These are phyloP conservation scores for Astyanax mexicanus DNA, from an alignment of 2,797 vertebrate genomes.

Conservation along the genomic window DNA sequence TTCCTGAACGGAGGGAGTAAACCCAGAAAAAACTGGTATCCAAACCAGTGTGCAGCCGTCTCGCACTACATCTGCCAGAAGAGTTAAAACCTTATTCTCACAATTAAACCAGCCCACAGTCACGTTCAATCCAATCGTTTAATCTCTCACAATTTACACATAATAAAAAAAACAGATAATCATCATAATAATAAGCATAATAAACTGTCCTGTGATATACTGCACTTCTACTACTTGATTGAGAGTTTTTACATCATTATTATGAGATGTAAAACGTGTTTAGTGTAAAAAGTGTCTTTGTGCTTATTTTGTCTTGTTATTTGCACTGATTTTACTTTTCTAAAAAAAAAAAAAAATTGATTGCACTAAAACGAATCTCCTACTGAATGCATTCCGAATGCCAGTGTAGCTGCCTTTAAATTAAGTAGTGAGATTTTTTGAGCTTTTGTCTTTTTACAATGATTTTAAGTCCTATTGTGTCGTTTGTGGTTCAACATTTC, in stretches of 20 bases:
- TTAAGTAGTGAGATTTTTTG: slow-evolving; percentile 9
- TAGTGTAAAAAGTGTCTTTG: slow-evolving; percentile 32
- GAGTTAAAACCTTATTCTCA: slow-evolving; percentile 3
- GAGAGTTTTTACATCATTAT: background rate
- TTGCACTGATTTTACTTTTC: background rate
- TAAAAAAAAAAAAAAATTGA: background rate
- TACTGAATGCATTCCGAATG: background rate
- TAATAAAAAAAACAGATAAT: background rate
- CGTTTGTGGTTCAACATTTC: background rate
- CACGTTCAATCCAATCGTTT: slow-evolving; percentile 4
- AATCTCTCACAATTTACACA: background rate
- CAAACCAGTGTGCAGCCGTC: background rate
- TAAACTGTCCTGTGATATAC: background rate
- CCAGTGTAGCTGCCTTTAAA: slow-evolving; percentile 5
- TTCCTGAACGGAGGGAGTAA: slow-evolving; percentile 36
- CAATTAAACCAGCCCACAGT: background rate
- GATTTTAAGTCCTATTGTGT: background rate
- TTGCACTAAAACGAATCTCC: background rate
- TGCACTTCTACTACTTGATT: too few species aligned
- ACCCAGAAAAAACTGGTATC: slow-evolving; percentile 63
- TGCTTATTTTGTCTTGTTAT: slow-evolving; percentile 19
- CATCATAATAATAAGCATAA: slow-evolving; percentile 2
- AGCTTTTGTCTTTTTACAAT: background rate
- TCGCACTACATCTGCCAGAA: slow-evolving; percentile 77
- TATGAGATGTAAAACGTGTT: background rate